Percentiles rank a stretch among this genome's conserved stretches.
Conservation (phyloP, 2,797 vertebrate species). For the Leucoraja ocellata region DNA sequence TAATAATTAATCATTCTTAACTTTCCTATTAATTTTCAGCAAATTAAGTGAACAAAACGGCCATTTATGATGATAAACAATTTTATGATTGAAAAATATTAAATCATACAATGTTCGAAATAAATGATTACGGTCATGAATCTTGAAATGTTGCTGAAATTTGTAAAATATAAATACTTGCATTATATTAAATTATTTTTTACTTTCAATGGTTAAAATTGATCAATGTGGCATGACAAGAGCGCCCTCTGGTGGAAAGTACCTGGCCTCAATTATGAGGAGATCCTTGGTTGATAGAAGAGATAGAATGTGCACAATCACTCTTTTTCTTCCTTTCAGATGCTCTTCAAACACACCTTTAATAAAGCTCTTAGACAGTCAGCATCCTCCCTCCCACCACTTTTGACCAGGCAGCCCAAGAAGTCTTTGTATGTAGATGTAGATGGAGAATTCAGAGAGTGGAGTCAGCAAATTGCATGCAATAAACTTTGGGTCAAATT, state of each 20-base stretch:
- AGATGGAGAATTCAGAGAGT: background rate
- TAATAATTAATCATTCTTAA: background rate
- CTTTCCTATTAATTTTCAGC: background rate
- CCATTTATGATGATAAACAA: too few relatives aligned
- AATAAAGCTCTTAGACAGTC: background rate
- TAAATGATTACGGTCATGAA: background rate
- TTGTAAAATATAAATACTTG: background rate
- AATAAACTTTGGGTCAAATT: background rate
- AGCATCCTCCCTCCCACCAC: too few relatives aligned
- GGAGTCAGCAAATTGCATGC: background rate
- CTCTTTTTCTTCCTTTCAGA: background rate
- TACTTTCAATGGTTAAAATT: background rate
- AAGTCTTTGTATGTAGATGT: background rate
- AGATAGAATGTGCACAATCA: too few relatives aligned
- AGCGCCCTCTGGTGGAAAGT: constrained; percentile 5
- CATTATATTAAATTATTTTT: background rate
- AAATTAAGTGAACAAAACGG: background rate
- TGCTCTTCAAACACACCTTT: background rate
- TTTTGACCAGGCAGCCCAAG: background rate
- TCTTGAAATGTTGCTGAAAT: background rate
- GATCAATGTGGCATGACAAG: background rate
- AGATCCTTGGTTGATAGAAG: background rate
- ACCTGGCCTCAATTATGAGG: background rate
- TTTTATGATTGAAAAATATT: background rate
- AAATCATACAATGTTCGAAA: background rate